A percentile compares a stretch with the other conserved stretches of the same genome.
These are phyloP conservation scores for Notodonta dromedarius DNA, from an alignment of 2,888 invertebrate genomes.

Conservation along the genomic window DNA sequence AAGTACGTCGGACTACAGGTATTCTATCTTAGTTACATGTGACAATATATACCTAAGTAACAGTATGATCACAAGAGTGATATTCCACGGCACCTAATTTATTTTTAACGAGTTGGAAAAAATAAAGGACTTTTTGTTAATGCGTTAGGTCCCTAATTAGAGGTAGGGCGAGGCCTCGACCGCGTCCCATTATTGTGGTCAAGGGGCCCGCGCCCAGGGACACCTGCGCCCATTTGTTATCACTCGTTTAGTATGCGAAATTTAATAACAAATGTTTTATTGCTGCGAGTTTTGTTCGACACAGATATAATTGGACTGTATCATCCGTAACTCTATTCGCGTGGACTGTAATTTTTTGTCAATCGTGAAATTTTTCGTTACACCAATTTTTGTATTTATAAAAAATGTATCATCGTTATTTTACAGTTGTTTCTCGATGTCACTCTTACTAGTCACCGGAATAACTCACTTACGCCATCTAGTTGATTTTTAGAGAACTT, in stretches of 20 bases:
- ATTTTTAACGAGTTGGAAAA: slow-evolving; percentile 42
- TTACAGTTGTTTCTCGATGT: no score
- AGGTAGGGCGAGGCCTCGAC: slow-evolving; percentile 35
- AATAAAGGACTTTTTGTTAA: slow-evolving; percentile 39
- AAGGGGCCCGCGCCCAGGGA: slow-evolving; percentile 34
- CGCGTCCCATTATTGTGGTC: slow-evolving; percentile 46
- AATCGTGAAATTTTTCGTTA: no score
- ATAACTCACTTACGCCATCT: no score
- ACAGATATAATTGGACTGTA: background rate
- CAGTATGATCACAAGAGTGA: slow-evolving; percentile 8
- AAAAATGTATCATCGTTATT: no score
- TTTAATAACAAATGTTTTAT: slow-evolving; percentile 7
- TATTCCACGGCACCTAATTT: slow-evolving; percentile 30
- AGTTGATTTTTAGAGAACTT: no score
- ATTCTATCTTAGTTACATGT: no score
- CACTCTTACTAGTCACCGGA: no score
- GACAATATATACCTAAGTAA: no score
- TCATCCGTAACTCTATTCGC: no score
- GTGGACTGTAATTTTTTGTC: no score
- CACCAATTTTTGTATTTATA: no score
- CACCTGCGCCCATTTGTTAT: slow-evolving; percentile 40
- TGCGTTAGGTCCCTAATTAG: slow-evolving; percentile 48
- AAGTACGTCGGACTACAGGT: no score
- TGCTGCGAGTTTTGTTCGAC: background rate
- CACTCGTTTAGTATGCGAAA: slow-evolving; percentile 23